Base-by-base conservation (phyloP, 2,888 invertebrate genomes). In the Drosophila gaucha region DNA sequence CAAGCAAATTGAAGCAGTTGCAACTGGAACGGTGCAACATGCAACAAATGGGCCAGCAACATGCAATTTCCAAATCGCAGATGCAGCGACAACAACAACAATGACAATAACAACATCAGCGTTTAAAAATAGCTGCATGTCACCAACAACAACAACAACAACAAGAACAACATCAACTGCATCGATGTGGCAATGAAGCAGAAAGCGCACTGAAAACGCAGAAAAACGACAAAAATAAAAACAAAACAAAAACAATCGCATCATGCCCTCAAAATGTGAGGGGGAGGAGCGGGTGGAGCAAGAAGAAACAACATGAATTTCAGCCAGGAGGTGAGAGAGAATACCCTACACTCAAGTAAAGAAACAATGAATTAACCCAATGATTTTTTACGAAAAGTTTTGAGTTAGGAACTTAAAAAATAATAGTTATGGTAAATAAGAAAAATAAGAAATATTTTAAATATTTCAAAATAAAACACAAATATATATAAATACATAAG, bases 81-180 rank as follows among this genome's bases (percentile, higher is more conserved):
- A 73, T 75, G 67, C 65, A 75, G 64, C 65, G 22, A 58, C 57
- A 67, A 22, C 49, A 57, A 39, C 54, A 57, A 31, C 56, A 43
- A 43, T 43, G 72, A 55, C 35, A 66, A 52, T 41, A 41, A 41
- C 44, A 74, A 57, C 35, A 66, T 44, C 50, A 51, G 33, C 68
- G 62, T 84, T 80, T 86, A 86, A 76, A 86, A 86, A 86, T 86
- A 86, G 86, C 78, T 67, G 43, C 75, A 78, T 82, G 83, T 85
- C 86, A 79, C 73, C 79, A 65, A 60, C 67, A 66, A 35, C 56
- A 64, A 30, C 56, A 67, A 31, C 50, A 68, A 16, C 47, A 52
- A 60, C 67, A 66, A 35, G 54, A 64, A 30, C 56, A 67, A 31
- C 50, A 68, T 14, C 47, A 52, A 47, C 18, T 51, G 60, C 64